These are phyloP conservation scores for Rattus rattus DNA, from an alignment of 2,113 vertebrate genomes.

Conservation along the genomic window DNA sequence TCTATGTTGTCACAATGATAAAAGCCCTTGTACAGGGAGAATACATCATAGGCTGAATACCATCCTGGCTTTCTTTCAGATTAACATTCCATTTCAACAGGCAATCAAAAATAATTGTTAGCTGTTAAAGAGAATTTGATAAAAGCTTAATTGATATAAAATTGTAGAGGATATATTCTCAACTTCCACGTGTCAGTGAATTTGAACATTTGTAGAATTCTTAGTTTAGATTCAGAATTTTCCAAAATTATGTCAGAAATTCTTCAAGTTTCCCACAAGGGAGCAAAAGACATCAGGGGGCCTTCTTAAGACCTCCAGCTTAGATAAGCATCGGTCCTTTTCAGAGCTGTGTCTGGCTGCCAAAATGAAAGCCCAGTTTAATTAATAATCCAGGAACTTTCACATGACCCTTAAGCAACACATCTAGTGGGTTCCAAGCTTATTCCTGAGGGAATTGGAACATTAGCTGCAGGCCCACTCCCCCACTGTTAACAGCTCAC, in stretches of 20 bases:
- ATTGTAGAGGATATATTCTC: neutral
- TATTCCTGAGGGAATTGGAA: constrained; percentile 36
- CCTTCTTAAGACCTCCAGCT: constrained; percentile 14
- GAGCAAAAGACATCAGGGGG: neutral
- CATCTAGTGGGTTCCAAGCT: constrained; percentile 64
- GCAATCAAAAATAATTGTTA: neutral
- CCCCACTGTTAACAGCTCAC: constrained; percentile 48
- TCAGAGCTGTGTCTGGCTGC: constrained; percentile 15
- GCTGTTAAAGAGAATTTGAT: neutral
- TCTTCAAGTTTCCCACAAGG: neutral
- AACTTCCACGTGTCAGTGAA: neutral
- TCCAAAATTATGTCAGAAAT: constrained; percentile 12
- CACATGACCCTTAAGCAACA: constrained; percentile 63
- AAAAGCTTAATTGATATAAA: neutral
- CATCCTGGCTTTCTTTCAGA: neutral
- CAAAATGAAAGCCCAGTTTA: constrained; percentile 62
- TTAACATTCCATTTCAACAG: constrained; percentile 15
- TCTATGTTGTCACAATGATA: neutral
- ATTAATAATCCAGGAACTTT: constrained; percentile 74
- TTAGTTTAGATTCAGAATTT: constrained; percentile 24
- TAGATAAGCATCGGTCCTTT: constrained; percentile 48
- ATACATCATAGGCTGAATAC: neutral
- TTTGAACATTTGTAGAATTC: neutral
- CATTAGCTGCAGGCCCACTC: neutral
- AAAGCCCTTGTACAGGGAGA: neutral